Percentiles rank a stretch among this genome's conserved stretches.
These are phyloP conservation scores for Bufotes viridis DNA, from an alignment of 2,797 vertebrate genomes.

Conservation along the genomic window DNA sequence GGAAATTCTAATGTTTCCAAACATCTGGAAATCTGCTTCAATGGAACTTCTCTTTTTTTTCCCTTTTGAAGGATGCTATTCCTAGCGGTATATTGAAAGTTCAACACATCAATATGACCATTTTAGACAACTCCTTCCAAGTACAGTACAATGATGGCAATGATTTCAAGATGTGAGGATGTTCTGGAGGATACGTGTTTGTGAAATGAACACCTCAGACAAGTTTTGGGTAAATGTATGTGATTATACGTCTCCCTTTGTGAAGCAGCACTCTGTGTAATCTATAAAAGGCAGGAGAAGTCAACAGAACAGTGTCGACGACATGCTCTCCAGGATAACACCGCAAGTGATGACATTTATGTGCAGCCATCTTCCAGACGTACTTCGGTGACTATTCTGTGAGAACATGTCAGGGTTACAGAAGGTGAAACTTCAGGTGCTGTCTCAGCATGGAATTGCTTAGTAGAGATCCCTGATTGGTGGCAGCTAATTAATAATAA, in stretches of 20 bases:
- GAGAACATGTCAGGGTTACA: conserved; percentile 35
- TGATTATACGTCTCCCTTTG: conserved; percentile 8
- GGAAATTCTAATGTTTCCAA: conserved; percentile 77
- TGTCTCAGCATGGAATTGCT: neutral
- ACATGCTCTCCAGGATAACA: conserved; percentile 56
- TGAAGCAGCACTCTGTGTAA: conserved; percentile 8
- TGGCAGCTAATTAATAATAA: neutral
- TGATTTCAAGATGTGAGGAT: conserved; percentile 65
- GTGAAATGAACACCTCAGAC: conserved; percentile 60
- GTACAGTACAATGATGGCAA: conserved; percentile 46
- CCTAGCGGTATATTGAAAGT: conserved; percentile 14
- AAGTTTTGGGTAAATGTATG: conserved; percentile 58
- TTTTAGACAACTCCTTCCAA: conserved; percentile 21
- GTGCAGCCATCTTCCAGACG: conserved; percentile 46
- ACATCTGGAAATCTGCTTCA: conserved; percentile 76
- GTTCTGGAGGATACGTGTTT: conserved; percentile 65
- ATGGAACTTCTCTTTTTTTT: conserved; percentile 67
- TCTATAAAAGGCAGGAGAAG: conserved; percentile 36
- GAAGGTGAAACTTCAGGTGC: conserved; percentile 26
- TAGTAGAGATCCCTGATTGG: conserved; percentile 1
- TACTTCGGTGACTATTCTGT: conserved; percentile 3
- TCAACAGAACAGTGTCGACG: conserved; percentile 56
- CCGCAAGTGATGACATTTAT: conserved; percentile 54
- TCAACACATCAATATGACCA: conserved; percentile 32
- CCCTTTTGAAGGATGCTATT: conserved; percentile 54